phyloP scores from a whole-genome alignment of 2,113 vertebrate genomes.

The Dendropsophus ebraccatus region DNA sequence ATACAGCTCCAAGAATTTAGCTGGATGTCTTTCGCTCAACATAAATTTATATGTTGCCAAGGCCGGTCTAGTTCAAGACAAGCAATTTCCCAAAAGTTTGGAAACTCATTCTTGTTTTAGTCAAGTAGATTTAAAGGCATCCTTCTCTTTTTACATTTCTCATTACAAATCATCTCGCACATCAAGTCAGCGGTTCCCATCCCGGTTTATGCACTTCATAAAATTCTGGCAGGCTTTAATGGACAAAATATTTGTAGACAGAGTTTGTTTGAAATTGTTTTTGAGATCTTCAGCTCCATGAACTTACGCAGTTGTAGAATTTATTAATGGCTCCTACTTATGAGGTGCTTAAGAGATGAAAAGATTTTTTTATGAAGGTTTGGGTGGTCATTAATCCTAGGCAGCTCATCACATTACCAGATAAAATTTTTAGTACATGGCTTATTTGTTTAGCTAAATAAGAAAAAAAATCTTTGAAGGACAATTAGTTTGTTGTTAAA shows the following conservation, averaged over 20 bases:
- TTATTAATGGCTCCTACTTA: not conserved
- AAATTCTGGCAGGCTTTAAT: conserved; percentile 6
- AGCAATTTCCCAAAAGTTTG: conserved; percentile 33
- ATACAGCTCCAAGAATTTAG: conserved; percentile 19
- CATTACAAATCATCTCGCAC: conserved; percentile 1
- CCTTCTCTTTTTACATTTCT: conserved; percentile 21
- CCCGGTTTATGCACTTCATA: conserved; percentile 20
- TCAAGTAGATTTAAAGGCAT: conserved; percentile 27
- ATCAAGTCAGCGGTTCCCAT: not conserved
- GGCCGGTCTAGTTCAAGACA: conserved; percentile 31
- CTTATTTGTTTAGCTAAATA: not conserved
- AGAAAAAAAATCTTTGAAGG: not conserved
- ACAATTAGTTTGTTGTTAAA: not conserved
- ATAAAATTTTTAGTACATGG: not conserved
- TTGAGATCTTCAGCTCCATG: not conserved
- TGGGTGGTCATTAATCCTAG: not conserved
- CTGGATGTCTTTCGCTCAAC: not conserved
- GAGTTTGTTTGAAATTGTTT: not conserved
- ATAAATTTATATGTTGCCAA: conserved; percentile 14
- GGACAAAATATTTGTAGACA: conserved; percentile 11
- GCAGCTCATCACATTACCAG: not conserved
- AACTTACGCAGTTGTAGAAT: not conserved
- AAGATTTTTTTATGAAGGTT: not conserved
- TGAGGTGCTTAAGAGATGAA: not conserved
- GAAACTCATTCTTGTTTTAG: conserved; percentile 1